These are phyloP conservation scores for Syngnathoides biaculeatus DNA, from an alignment of 2,113 vertebrate species.

Conservation along the genomic window DNA sequence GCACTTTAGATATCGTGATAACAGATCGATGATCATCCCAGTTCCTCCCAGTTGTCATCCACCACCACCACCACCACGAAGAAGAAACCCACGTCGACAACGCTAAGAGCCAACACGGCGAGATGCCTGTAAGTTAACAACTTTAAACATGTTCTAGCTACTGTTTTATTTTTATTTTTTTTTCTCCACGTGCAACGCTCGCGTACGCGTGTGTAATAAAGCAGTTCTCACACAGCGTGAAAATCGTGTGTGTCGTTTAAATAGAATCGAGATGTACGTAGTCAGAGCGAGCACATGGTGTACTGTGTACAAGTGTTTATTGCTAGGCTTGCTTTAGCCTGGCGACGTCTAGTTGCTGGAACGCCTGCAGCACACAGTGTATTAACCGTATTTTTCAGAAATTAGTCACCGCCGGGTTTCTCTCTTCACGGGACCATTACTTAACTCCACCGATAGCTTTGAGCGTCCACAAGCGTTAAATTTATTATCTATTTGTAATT, in stretches of 20 bases:
- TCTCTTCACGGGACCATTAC: background rate
- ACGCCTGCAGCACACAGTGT: background rate
- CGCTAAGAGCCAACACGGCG: background rate
- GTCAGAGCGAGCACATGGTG: background rate
- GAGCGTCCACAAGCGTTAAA: background rate
- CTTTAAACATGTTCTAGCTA: background rate
- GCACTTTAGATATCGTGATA: background rate
- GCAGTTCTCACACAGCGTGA: background rate
- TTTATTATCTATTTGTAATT: background rate
- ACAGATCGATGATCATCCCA: background rate
- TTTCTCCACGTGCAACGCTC: background rate
- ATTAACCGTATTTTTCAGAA: background rate
- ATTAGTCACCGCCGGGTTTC: background rate
- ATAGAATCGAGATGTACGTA: background rate
- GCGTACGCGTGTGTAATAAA: background rate
- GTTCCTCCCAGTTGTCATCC: background rate
- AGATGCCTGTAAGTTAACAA: slow-evolving; percentile 15
- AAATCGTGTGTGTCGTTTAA: too few relatives aligned
- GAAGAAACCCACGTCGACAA: background rate
- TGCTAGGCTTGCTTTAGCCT: background rate
- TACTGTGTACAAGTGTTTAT: background rate
- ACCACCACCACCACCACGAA: background rate
- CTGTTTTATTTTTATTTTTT: background rate
- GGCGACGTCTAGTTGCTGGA: slow-evolving; percentile 6
- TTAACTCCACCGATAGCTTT: background rate